Conservation (phyloP, 2,797 vertebrate species). For the Loris lydekkerianus region DNA sequence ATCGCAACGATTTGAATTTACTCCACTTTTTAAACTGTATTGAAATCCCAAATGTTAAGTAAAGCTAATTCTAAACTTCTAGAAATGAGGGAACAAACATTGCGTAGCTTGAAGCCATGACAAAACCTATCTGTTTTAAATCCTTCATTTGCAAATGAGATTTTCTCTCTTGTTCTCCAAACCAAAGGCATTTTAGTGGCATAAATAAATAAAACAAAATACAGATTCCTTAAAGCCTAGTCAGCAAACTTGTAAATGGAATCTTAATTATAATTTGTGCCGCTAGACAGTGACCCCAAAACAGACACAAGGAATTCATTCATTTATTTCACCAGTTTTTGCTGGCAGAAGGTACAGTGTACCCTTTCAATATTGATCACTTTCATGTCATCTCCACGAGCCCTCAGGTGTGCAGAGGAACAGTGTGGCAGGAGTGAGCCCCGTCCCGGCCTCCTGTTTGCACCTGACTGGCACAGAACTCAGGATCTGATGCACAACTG, state of each 20-base stretch:
- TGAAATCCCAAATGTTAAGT: slow-evolving; percentile 26
- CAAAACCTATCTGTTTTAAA: background rate
- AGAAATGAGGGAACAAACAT: background rate
- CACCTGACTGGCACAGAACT: background rate
- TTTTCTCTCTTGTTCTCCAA: background rate
- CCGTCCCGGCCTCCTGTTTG: background rate
- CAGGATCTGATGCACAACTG: background rate
- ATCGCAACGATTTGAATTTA: slow-evolving; percentile 31
- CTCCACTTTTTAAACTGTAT: background rate
- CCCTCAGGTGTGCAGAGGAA: background rate
- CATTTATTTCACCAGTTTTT: background rate
- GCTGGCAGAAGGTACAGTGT: background rate
- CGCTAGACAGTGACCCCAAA: background rate
- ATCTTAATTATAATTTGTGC: background rate
- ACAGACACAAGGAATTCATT: background rate
- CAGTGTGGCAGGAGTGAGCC: fast-evolving
- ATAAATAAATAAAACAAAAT: slow-evolving; percentile 26
- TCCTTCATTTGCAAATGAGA: background rate
- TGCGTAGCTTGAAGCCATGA: background rate
- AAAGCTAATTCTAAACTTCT: slow-evolving; percentile 22
- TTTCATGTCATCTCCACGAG: background rate
- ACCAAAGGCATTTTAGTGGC: background rate
- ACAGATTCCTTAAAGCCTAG: background rate
- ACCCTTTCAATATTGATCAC: background rate
- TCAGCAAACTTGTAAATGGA: slow-evolving; percentile 13